Conservation (phyloP, 2,113 vertebrate species). For the Platycercus adscitus region DNA sequence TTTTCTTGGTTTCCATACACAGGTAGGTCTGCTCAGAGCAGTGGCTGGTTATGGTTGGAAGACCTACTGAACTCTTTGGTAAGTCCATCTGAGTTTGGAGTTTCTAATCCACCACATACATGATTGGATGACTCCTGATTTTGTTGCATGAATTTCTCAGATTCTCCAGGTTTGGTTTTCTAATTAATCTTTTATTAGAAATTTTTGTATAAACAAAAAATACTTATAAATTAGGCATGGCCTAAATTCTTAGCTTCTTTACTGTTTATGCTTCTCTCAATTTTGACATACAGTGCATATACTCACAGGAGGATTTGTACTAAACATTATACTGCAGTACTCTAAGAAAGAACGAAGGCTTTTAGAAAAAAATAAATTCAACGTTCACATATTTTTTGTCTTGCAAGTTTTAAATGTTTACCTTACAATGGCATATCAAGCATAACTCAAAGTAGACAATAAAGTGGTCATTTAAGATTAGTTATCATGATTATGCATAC, state of each 20-base stretch:
- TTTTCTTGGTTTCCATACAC: background rate
- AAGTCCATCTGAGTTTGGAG: background rate
- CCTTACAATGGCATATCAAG: background rate
- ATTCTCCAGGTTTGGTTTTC: constrained; percentile 1
- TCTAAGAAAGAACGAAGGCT: background rate
- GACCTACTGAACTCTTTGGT: background rate
- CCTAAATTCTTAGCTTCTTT: constrained; percentile 13
- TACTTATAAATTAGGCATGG: constrained; percentile 32
- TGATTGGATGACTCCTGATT: background rate
- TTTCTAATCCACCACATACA: background rate
- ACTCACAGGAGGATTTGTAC: background rate
- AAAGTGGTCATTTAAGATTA: constrained; percentile 62
- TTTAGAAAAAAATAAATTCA: background rate
- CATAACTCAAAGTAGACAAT: constrained; percentile 55
- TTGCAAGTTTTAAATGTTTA: constrained; percentile 22
- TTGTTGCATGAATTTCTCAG: background rate
- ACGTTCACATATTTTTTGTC: background rate
- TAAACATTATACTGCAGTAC: background rate
- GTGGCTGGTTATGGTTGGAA: background rate
- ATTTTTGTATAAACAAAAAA: constrained; percentile 28
- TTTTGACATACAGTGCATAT: background rate
- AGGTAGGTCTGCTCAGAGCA: background rate
- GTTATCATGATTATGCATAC: constrained; percentile 22
- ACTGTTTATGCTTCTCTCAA: background rate
- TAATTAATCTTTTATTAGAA: constrained; percentile 24